Conservation (phyloP, 2,888 invertebrate species). For the Oasisia sp. region DNA sequence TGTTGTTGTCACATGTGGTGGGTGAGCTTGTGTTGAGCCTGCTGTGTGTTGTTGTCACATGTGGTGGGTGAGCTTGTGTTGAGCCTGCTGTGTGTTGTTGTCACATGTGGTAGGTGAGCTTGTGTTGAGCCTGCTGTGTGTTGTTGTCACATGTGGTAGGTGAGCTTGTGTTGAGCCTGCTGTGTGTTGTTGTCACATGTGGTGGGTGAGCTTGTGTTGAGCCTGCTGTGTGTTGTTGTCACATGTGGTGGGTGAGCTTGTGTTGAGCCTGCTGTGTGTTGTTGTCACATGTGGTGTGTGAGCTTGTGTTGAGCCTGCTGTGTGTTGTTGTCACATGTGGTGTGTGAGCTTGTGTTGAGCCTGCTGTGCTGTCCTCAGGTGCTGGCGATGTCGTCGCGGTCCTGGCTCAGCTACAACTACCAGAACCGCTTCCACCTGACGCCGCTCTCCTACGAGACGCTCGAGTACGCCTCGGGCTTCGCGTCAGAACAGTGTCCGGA, state of each 20-base stretch:
- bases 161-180: too few relatives aligned
- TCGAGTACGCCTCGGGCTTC: conserved; percentile 98
- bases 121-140: too few relatives aligned
- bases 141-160: too few relatives aligned
- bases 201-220: too few relatives aligned
- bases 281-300: neutral
- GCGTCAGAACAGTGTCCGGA: conserved; percentile 96
- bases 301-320: neutral
- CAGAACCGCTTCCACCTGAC: conserved; percentile 92
- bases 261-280: too few relatives aligned
- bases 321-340: neutral
- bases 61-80: neutral
- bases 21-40: neutral
- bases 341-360: neutral
- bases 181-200: too few relatives aligned
- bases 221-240: too few relatives aligned
- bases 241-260: too few relatives aligned
- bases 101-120: conserved; percentile 67
- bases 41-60: neutral
- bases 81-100: conserved; percentile 23
- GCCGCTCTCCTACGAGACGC: conserved; percentile 92
- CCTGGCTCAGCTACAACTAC: conserved; percentile 98
- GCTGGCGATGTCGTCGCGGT: conserved; percentile 95
- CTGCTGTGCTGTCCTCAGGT: conserved; percentile 67
- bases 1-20: neutral